Base-by-base conservation (phyloP, 2,797 vertebrate species). In the Etheostoma nigrum region DNA sequence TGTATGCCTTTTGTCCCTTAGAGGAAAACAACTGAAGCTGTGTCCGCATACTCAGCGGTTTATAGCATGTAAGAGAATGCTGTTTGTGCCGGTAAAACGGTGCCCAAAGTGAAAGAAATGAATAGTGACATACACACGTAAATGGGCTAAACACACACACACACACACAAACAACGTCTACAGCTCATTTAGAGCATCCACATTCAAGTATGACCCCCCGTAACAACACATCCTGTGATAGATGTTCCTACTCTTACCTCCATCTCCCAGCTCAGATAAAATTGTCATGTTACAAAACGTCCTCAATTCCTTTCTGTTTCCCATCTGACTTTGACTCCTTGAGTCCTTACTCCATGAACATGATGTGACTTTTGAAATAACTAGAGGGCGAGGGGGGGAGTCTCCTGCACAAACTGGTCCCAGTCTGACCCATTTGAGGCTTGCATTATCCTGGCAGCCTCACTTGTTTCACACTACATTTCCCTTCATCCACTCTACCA, bases 401-500 rank as follows among this genome's bases (percentile, higher is more conserved):
- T 51, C 67, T 79, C 52, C 3, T 15, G 49, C 72, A 79, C 65
- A 65, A 49, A 62, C 77, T 48, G 74, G 62, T 84, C 85, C 79
- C 52, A 62, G 62, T 84, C 88, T 89, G 90, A 85, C 93, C 36
- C 93, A 86, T 95, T 93, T 94, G 92, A 90, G 89, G 93, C 95
- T 93, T 93, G 93, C 94, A 95, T 95, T 94, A 94, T 90, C 84
- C 93, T 87, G 84, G 86, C 91, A 89, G 93, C 91, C 92, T 92
- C 89, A 76, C 78, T 93, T 88, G 86, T 90, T 96, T 96, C 94
- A 95, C 92, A 93, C 94, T 94, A 94, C 94, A 94, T 96, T 95
- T 96, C 89, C 91, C 90, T 57, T 86, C 90, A 91, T 93, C 95
- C 93, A 92, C 77, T 94, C 96, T 95, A 96, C 95, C 93, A 95